phyloP scores from a whole-genome alignment of 2,797 vertebrate genomes.

The Anomalospiza imberbis region DNA sequence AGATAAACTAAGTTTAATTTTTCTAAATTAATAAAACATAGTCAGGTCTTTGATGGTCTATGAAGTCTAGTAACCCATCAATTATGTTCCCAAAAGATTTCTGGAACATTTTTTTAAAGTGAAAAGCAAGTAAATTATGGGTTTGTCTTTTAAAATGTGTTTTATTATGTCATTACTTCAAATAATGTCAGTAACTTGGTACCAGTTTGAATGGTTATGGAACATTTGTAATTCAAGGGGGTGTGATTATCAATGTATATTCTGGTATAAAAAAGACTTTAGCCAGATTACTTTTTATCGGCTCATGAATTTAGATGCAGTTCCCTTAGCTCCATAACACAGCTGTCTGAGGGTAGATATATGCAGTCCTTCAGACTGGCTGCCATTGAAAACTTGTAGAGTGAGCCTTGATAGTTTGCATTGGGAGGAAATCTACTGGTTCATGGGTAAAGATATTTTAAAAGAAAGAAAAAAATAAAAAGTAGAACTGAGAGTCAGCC shows the following conservation, averaged over 20 bases:
- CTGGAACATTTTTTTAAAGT: constrained; percentile 53
- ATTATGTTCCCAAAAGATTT: constrained; percentile 61
- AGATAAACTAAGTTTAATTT: constrained; percentile 42
- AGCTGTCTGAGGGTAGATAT: constrained; percentile 72
- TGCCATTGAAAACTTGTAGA: constrained; percentile 65
- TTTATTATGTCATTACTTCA: constrained; percentile 77
- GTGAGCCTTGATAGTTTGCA: constrained; percentile 58
- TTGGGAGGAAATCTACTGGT: constrained; percentile 3
- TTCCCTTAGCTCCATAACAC: constrained; percentile 72
- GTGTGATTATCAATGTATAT: constrained; percentile 75
- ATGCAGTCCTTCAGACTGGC: constrained; percentile 64
- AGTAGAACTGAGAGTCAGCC: neutral
- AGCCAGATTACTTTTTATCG: constrained; percentile 79
- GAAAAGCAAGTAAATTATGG: constrained; percentile 69
- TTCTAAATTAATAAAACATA: constrained; percentile 64
- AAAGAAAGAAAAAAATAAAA: neutral
- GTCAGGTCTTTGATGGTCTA: constrained; percentile 49
- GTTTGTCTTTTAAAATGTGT: constrained; percentile 74
- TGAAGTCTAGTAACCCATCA: constrained; percentile 57
- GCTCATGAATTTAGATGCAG: constrained; percentile 79
- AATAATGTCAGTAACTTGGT: constrained; percentile 73
- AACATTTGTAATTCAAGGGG: constrained; percentile 78
- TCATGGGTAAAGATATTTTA: constrained; percentile 19
- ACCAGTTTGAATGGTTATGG: constrained; percentile 74
- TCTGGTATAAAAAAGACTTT: constrained; percentile 73